These are phyloP conservation scores for Dyspetes luteomarginatus DNA, from an alignment of 2,888 invertebrate genomes.

Conservation along the genomic window DNA sequence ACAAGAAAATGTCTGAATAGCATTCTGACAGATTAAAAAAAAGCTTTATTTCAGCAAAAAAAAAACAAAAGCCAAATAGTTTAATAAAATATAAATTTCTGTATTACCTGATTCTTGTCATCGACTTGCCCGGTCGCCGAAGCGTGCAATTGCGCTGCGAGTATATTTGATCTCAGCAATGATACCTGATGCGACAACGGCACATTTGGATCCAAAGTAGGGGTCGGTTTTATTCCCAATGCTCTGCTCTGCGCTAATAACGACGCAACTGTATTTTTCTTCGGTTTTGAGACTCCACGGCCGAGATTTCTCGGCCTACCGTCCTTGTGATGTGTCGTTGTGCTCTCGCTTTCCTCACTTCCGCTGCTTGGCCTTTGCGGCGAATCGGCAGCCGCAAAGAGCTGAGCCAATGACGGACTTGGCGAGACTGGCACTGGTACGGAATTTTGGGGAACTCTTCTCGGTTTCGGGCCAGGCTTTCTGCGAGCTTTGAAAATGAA, in stretches of 20 bases:
- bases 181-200: slow-evolving; percentile 86
- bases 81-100: too few relatives aligned
- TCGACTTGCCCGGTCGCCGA: slow-evolving; percentile 77
- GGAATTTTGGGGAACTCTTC: slow-evolving; percentile 85
- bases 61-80: neutral
- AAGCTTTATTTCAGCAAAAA: neutral
- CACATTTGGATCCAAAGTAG: slow-evolving; percentile 85
- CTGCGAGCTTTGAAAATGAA: too few relatives aligned
- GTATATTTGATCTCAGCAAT: slow-evolving; percentile 85
- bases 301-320: slow-evolving; percentile 93
- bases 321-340: slow-evolving; percentile 85
- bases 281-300: slow-evolving; percentile 94
- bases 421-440: slow-evolving; percentile 85
- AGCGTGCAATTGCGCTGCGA: slow-evolving; percentile 87
- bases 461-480: slow-evolving; percentile 90
- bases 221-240: slow-evolving; percentile 90
- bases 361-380: slow-evolving; percentile 87
- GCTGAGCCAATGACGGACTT: slow-evolving; percentile 85
- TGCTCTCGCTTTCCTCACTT: slow-evolving; percentile 87
- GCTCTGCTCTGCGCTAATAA: slow-evolving; percentile 94
- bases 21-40: too few relatives aligned
- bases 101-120: slow-evolving; percentile 80
- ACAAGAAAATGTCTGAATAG: too few relatives aligned
- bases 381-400: slow-evolving; percentile 86
- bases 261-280: slow-evolving; percentile 96